Conservation (phyloP, 2,888 invertebrate genomes). For the Patella pellucida region DNA sequence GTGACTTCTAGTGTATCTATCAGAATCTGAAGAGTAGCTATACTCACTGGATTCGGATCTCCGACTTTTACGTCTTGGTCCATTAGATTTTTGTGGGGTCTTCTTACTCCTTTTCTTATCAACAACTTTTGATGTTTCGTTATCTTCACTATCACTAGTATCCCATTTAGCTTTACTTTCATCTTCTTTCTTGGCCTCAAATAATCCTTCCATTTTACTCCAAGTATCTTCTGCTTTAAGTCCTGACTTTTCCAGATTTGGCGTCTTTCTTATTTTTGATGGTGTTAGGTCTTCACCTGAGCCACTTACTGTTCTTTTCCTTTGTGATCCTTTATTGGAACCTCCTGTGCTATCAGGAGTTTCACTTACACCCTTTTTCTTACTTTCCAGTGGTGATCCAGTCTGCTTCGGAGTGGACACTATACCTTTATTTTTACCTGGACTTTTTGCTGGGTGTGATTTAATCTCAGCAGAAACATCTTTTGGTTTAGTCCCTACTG, state of each 20-base stretch:
- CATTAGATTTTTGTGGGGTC: slow-evolving; percentile 25
- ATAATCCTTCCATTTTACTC: slow-evolving; percentile 59
- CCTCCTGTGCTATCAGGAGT: slow-evolving; percentile 21
- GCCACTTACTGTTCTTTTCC: slow-evolving; percentile 56
- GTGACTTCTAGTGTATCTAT: slow-evolving; percentile 29
- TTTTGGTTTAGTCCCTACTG: neutral
- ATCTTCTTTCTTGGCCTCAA: slow-evolving; percentile 46
- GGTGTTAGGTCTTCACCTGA: slow-evolving; percentile 32
- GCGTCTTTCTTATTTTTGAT: slow-evolving; percentile 20
- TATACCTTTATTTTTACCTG: slow-evolving; percentile 19
- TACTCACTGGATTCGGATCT: slow-evolving; percentile 41
- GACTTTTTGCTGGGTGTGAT: neutral
- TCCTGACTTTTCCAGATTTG: slow-evolving; percentile 20
- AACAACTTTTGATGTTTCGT: slow-evolving; percentile 43
- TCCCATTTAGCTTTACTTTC: slow-evolving; percentile 64
- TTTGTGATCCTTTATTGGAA: slow-evolving; percentile 27
- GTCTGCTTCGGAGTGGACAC: slow-evolving; percentile 29
- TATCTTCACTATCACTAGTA: slow-evolving; percentile 63
- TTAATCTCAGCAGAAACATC: slow-evolving; percentile 8
- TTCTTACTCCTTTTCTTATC: slow-evolving; percentile 20
- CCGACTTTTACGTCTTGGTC: slow-evolving; percentile 28
- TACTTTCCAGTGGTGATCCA: slow-evolving; percentile 21
- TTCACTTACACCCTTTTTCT: slow-evolving; percentile 31
- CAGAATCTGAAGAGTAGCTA: slow-evolving; percentile 41
- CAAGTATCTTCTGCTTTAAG: slow-evolving; percentile 53